Evolutionary conservation across 1,140 invertebrate species (phyloP).

Genomic region (Sminthurides bifidus): DNA sequence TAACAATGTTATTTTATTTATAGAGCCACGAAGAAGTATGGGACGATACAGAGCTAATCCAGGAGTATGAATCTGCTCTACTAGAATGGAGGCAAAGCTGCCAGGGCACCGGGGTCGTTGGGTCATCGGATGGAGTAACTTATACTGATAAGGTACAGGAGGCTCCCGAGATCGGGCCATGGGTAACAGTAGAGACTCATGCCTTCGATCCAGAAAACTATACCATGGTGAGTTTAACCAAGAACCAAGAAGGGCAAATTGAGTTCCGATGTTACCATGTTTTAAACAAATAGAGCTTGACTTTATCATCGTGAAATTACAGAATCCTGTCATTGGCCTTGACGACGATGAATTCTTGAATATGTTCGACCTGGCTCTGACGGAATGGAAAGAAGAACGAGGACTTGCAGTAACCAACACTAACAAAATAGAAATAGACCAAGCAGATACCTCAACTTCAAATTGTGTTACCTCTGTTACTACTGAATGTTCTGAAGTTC

Average conservation of each 20-base stretch:
- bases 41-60: conserved; percentile 29
- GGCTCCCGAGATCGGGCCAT: conserved; percentile 7
- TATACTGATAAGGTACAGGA: background rate
- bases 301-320: background rate
- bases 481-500: no score
- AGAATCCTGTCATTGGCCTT: background rate
- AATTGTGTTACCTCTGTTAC: no score
- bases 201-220: background rate
- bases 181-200: conserved; percentile 7
- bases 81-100: conserved; percentile 14
- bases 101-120: background rate
- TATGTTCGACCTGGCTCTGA: background rate
- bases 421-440: background rate
- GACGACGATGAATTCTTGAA: background rate
- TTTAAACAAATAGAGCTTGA: background rate
- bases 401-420: background rate
- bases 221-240: background rate
- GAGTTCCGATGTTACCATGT: background rate
- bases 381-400: background rate
- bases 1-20: background rate
- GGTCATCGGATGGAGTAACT: background rate
- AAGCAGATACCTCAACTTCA: background rate
- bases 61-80: conserved; percentile 21
- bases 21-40: conserved; percentile 10
- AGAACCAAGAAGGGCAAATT: background rate